These are phyloP conservation scores for Thomomys bottae DNA, from an alignment of 2,113 vertebrate genomes.

Conservation along the genomic window DNA sequence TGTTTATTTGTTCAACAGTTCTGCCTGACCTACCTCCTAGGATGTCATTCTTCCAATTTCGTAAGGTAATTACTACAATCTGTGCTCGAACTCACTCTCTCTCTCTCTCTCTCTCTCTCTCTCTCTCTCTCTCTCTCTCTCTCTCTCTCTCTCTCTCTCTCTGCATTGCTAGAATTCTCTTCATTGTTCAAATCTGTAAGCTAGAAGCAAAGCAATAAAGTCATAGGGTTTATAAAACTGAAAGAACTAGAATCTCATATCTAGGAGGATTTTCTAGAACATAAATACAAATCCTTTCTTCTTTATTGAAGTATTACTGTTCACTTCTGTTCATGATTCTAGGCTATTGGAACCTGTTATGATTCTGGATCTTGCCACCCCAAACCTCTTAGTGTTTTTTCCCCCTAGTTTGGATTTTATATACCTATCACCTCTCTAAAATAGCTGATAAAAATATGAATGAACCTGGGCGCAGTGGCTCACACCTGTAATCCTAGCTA, in stretches of 20 bases:
- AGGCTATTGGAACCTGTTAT: background rate
- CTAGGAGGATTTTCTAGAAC: background rate
- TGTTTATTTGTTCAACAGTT: background rate
- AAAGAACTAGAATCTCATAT: background rate
- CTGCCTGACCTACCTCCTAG: rapidly evolving
- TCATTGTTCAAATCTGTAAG: background rate
- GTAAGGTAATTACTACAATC: background rate
- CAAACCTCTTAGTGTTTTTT: background rate
- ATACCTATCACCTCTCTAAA: background rate
- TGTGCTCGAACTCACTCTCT: no score
- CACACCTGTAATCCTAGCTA: no score
- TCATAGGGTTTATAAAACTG: background rate
- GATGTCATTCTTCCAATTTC: background rate
- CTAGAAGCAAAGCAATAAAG: background rate
- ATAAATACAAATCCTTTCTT: background rate
- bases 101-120: no score
- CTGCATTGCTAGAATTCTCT: background rate
- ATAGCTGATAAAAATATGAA: background rate
- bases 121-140: no score
- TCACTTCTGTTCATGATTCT: background rate
- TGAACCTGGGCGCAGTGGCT: no score
- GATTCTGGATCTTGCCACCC: background rate
- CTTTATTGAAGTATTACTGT: background rate
- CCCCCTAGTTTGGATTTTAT: background rate
- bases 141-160: background rate